Conservation (phyloP, 2,113 vertebrate species). For the Chloebia gouldiae region DNA sequence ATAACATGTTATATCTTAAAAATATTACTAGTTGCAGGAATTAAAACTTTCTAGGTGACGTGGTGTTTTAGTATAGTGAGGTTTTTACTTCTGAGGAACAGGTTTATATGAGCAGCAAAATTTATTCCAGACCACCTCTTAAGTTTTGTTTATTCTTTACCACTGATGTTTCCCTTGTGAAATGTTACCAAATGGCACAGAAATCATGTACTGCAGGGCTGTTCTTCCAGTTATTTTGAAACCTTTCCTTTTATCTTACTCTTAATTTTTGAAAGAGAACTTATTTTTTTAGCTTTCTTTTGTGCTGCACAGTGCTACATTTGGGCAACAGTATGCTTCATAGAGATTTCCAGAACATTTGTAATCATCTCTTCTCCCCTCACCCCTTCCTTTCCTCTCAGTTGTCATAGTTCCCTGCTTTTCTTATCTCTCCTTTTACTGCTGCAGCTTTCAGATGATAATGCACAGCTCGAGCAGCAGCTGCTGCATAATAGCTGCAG, state of each 20-base stretch:
- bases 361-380: neutral
- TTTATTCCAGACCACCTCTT: neutral
- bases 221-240: neutral
- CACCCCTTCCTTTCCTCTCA: neutral
- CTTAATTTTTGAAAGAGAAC: neutral
- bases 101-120: neutral
- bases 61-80: neutral
- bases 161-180: neutral
- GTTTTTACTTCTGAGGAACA: neutral
- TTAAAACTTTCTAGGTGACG: neutral
- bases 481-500: constrained; percentile 15
- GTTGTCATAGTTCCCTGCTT: constrained; percentile 57
- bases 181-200: neutral
- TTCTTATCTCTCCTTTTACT: constrained; percentile 38
- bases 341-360: constrained; percentile 7
- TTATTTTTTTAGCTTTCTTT: neutral
- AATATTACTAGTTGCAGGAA: neutral
- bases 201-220: neutral
- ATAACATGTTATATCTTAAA: neutral
- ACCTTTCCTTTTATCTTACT: neutral
- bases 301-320: neutral
- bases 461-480: neutral
- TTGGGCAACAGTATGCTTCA: neutral
- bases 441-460: constrained; percentile 32
- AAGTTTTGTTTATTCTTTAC: neutral